Evolutionary conservation across 2,113 vertebrate genomes (phyloP).

Genomic region (Myotis lucifugus): DNA sequence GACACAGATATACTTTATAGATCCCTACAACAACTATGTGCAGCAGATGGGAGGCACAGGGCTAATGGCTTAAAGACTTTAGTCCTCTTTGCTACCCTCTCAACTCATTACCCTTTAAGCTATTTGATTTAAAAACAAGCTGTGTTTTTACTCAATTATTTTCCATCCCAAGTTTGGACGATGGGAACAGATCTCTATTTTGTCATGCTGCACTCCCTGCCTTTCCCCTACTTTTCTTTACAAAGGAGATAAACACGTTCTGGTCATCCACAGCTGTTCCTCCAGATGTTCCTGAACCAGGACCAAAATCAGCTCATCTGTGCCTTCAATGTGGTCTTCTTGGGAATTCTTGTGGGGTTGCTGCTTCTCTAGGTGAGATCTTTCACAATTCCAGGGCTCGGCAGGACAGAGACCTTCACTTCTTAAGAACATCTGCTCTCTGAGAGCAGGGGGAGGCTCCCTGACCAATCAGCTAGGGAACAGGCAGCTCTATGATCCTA

Average conservation of each 20-base stretch:
- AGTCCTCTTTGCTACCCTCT: background rate
- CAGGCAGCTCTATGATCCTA: background rate
- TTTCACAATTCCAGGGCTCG: background rate
- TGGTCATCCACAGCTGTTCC: constrained; percentile 70
- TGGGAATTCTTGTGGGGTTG: background rate
- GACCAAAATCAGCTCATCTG: constrained; percentile 70
- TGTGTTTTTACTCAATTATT: constrained; percentile 67
- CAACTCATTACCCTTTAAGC: background rate
- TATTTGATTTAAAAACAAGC: constrained; percentile 70
- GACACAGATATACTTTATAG: background rate
- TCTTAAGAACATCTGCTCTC: background rate
- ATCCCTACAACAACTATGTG: background rate
- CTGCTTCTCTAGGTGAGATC: constrained; percentile 31
- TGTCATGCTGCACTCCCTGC: background rate
- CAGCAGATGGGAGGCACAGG: background rate
- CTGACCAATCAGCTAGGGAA: background rate
- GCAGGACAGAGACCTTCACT: background rate
- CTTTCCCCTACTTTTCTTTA: constrained; percentile 58
- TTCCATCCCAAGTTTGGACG: constrained; percentile 41
- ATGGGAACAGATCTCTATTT: constrained; percentile 57
- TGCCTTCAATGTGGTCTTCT: background rate
- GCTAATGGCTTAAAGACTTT: background rate
- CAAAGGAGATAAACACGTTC: constrained; percentile 73
- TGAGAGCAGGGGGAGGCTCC: background rate
- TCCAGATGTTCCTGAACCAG: constrained; percentile 75